Evolutionary conservation across 2,797 vertebrate genomes (phyloP).

Genomic region (Liasis olivaceus): DNA sequence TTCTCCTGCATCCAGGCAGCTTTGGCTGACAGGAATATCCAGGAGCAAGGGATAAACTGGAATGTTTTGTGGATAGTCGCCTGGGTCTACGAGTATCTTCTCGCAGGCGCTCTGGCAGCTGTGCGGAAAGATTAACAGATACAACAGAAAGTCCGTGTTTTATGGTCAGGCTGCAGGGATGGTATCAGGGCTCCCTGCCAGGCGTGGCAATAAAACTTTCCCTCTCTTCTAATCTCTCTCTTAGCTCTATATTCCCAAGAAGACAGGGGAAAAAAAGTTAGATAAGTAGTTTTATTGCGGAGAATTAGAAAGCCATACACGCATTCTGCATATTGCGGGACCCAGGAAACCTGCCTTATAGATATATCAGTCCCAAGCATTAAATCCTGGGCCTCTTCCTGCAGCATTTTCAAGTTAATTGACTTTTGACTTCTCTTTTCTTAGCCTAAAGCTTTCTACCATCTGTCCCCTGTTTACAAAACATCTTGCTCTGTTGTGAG

Average conservation of each 20-base stretch:
- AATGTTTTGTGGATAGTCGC: not conserved
- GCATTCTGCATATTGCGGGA: not conserved
- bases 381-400: not conserved
- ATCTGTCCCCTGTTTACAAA: not conserved
- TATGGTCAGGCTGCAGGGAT: not conserved
- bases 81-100: not conserved
- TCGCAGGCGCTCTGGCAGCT: not conserved
- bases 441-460: not conserved
- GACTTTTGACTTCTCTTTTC: not conserved
- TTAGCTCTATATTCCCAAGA: not conserved
- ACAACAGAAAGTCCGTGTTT: not conserved
- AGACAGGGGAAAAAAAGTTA: not conserved
- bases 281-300: not conserved
- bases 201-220: not conserved
- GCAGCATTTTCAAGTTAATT: not conserved
- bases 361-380: not conserved
- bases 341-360: not conserved
- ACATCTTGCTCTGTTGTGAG: not conserved
- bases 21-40: not conserved
- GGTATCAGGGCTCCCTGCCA: not conserved
- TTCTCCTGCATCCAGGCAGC: not conserved
- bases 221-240: not conserved
- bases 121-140: not conserved
- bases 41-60: not conserved
- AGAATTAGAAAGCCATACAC: not conserved